Base-by-base conservation (phyloP, 2,888 invertebrate genomes). In the Mystacides longicornis region DNA sequence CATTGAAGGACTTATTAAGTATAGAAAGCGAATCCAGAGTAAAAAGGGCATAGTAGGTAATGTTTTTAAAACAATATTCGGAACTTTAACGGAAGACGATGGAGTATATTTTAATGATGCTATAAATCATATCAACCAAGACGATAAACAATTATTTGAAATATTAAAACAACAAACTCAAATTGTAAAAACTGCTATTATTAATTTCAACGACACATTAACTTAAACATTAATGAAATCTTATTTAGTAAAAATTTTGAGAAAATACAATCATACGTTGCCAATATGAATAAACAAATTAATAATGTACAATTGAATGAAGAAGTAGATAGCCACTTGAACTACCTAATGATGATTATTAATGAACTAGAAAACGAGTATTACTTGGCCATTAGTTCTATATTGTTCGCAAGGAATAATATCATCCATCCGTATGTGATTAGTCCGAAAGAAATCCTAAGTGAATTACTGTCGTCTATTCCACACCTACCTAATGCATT, bases 91-190 rank as follows among this genome's bases (percentile, higher is more conserved):
- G n/a, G 23, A 23, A 3, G 31, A 16, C 5, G 62, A 62, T 52
- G 58, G 59, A 1, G 53, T 53, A 23, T 58, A 59, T 49, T 61
- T 50, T 43, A 43, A 61, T 9, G 22, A 60, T 22, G 58, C 59
- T 2, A 63, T 64, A 23, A 57, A 60, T 3, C 27, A 56, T 16
- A 31, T 63, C 7, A 33, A 54, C 18, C 42, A 52, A 14, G 55
- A 60, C 33, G 61, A 63, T 27, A 31, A 60, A 20, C 51, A 59
- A 42, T 37, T 55, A 11, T 23, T 42, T 18, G 47, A 55, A 20
- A 27, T 63, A 54, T 46, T 63, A 48, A 59, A 63, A 52, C 51
- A 61, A 37, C 62, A 64, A 56, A 52, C 59, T 16, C 60, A 62
- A 43, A 54, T 62, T 11, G 48, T 63, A 2, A 50, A 53, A 33